Conservation (phyloP, 2,888 invertebrate genomes). For the Oligia latruncula region DNA sequence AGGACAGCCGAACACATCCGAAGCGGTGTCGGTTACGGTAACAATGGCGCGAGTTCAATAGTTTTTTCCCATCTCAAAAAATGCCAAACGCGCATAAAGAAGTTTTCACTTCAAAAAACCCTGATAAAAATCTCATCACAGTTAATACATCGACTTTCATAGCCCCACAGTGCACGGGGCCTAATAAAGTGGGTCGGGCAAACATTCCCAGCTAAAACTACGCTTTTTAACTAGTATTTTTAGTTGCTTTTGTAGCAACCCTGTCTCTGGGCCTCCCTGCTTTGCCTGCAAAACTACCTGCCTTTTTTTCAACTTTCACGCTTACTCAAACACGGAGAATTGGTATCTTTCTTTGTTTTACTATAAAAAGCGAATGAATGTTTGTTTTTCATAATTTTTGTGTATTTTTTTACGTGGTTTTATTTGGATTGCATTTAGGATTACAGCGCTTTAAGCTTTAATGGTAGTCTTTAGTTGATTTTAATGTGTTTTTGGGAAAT, state of each 20-base stretch:
- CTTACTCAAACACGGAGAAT: constrained; percentile 73
- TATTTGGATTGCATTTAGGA: constrained; percentile 30
- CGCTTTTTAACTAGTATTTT: constrained; percentile 87
- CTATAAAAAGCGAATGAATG: constrained; percentile 57
- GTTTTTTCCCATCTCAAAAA: no score
- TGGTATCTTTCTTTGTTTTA: constrained; percentile 66
- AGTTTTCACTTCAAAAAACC: background rate
- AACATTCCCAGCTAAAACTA: constrained; percentile 85
- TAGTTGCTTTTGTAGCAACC: constrained; percentile 81
- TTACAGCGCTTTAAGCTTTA: constrained; percentile 2
- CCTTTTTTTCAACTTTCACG: constrained; percentile 71
- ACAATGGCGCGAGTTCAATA: no score
- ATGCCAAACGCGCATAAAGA: no score
- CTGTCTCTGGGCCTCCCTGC: constrained; percentile 75
- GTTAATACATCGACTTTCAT: constrained; percentile 58
- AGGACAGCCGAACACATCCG: no score
- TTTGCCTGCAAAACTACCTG: constrained; percentile 66
- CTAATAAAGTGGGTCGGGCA: constrained; percentile 88
- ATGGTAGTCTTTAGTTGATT: background rate
- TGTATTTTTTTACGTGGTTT: background rate
- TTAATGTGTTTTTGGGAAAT: background rate
- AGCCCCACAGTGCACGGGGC: constrained; percentile 73
- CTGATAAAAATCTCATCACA: background rate
- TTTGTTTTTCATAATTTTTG: constrained; percentile 45
- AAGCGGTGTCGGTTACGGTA: no score